These are phyloP conservation scores for Buteo buteo DNA, from an alignment of 2,113 vertebrate species.

Conservation along the genomic window DNA sequence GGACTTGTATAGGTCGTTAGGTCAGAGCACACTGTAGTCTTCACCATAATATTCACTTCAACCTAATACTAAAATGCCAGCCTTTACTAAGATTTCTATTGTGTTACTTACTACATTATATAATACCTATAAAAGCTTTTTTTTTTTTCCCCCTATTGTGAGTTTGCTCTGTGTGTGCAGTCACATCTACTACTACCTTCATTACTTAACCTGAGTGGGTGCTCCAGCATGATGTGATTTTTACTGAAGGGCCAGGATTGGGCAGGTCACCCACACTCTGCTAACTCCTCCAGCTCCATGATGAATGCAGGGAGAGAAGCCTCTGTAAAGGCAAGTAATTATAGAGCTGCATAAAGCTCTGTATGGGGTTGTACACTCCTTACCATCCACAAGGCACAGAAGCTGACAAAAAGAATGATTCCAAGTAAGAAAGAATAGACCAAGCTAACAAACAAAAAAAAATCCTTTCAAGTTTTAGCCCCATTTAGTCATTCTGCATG, in stretches of 20 bases:
- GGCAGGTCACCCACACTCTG: neutral
- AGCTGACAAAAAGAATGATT: neutral
- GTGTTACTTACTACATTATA: neutral
- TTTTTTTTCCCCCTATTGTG: too few relatives aligned
- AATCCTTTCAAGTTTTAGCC: neutral
- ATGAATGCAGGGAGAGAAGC: neutral
- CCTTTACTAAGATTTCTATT: neutral
- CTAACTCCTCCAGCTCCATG: neutral
- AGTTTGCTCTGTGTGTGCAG: neutral
- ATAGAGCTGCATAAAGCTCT: neutral
- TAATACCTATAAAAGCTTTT: neutral
- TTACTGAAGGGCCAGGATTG: neutral
- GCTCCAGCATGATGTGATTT: neutral
- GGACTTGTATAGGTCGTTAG: neutral
- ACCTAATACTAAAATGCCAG: neutral
- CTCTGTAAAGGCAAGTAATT: neutral
- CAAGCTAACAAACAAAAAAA: neutral
- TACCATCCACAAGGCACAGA: neutral
- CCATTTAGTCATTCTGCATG: conserved; percentile 28
- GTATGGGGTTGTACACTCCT: neutral
- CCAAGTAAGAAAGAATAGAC: neutral
- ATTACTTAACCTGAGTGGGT: neutral
- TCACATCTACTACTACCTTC: neutral
- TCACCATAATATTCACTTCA: neutral
- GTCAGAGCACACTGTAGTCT: neutral